Evolutionary conservation across 37 sponge, comb jelly and placozoan species (phyloP), one percentile per base, ranked within the genome.

Genomic region (Mnemiopsis leidyi): DNA sequence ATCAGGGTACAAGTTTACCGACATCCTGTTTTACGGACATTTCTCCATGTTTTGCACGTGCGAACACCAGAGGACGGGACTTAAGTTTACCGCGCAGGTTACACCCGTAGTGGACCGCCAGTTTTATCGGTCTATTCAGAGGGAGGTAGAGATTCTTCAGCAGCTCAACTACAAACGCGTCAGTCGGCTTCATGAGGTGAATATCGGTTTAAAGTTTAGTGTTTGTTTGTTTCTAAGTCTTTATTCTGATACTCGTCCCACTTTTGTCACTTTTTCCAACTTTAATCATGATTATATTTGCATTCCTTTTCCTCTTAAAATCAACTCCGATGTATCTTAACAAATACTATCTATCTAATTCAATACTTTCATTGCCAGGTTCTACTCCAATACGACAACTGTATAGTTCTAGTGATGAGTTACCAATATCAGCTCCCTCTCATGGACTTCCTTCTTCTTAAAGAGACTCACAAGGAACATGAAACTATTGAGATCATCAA

Each of bases 41-140:
- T 79, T 79, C 82, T 79, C 82, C 36, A 31, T 79, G 82, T 79
- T 79, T 23, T 79, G 82, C 38, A 79, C 82, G 21, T 79, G 82
- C 21, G 82, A 79, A 37, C 82, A 79, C 82, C 23, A 29, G 36
- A 79, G 37, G 36, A 79, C 82, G 37, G 82, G 82, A 9, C 82
- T 79, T 5, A 79, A 33, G 82, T 79, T 79, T 23, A 79, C 82
- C 5, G 82, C 38, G 37, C 82, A 79, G 82, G 82, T 79, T 79
- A 79, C 82, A 16, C 82, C 82, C 1, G 82, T 79, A 30, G 37
- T 36, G 36, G 82, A 79, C 38, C 2, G 82, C 1, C 82, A 79
- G 82, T 79, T 79, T 23, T 35, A 36, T 16, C 26, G 82, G 82
- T 79, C 82, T 21, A 33, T 79, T 2, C 82, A 79, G 37, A 32